These are phyloP conservation scores for Rachycentron canadum DNA, from an alignment of 2,797 vertebrate species.

Conservation along the genomic window DNA sequence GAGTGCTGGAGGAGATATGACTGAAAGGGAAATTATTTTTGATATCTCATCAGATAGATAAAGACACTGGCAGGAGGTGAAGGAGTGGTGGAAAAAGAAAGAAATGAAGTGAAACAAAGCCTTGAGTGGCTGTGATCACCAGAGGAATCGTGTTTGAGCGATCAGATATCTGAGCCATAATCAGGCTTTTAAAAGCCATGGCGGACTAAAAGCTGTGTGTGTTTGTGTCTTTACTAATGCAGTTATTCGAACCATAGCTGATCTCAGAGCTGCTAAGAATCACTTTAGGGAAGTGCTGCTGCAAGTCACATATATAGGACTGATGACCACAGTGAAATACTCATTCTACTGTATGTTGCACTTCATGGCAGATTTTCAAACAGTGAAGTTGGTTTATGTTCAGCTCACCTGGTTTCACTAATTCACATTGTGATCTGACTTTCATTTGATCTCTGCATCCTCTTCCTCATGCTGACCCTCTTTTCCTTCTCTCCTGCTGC, in stretches of 20 bases:
- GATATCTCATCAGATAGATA: constrained; percentile 40
- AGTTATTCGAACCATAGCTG: constrained; percentile 65
- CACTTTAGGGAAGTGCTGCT: constrained; percentile 45
- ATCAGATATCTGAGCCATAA: constrained; percentile 74
- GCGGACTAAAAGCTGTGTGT: constrained; percentile 62
- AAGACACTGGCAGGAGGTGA: constrained; percentile 13
- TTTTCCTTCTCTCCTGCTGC: not conserved
- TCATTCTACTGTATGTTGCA: constrained; percentile 10
- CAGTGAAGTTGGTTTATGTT: constrained; percentile 13
- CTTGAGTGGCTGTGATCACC: constrained; percentile 51
- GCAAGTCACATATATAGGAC: constrained; percentile 37
- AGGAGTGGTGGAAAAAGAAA: constrained; percentile 4
- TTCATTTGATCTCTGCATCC: constrained; percentile 36
- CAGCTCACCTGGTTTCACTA: not conserved
- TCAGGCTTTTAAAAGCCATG: constrained; percentile 63
- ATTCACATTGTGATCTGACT: not conserved
- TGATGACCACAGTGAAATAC: constrained; percentile 55
- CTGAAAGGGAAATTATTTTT: constrained; percentile 31
- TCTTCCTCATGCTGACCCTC: not conserved
- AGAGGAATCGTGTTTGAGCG: constrained; percentile 48
- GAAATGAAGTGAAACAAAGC: constrained; percentile 22
- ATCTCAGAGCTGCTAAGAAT: constrained; percentile 60
- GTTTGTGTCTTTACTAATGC: constrained; percentile 70
- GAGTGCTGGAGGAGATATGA: constrained; percentile 20
- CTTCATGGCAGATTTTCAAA: constrained; percentile 13